Evolutionary conservation across 2,797 vertebrate species (phyloP), one percentile per base, ranked within the genome.

Genomic region (Bovichtus variegatus): DNA sequence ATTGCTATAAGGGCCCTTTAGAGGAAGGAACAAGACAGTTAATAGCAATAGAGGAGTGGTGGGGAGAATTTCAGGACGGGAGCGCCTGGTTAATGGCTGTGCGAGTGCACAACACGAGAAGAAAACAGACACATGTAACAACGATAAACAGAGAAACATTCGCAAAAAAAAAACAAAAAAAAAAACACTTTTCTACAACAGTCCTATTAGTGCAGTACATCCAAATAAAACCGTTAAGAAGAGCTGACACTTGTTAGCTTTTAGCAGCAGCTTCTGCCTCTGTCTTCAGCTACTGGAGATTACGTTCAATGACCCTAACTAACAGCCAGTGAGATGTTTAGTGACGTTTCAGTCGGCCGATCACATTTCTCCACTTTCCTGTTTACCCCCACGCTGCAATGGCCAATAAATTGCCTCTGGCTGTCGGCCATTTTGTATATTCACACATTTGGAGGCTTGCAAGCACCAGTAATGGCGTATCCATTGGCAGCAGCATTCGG

Each of bases 401-500:
- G 25, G 41, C 69, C 78, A 76, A 73, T 78, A 80, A 84, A 77
- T 57, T 5, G 36, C 73, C 67, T 29, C 68, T 85, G 89, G 84
- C 80, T 23, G 41, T 51, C 4, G 23, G 49, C 79, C 85, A 78
- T 83, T 78, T 87, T 62, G 71, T 74, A 75, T 73, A 51, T 79
- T 80, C 53, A 47, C 44, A 79, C 72, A 83, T 83, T 84, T 60
- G 69, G 79, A 80, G 72, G 74, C 15, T 12, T 68, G 15, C 1
- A 23, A 16, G 64, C 16, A 27, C 36, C 74, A 6, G 66, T 85
- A 73, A 86, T 78, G 76, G 81, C 47, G 21, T 34, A 44, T 81
- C 74, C 66, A 68, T 74, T 88, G 88, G 89, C 89, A 87, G 66
- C 59, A 11, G 80, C 73, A 50, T 21, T 12, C 40, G 2, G 72